Evolutionary conservation across 2,113 vertebrate genomes (phyloP).

Genomic region (Rattus norvegicus): DNA sequence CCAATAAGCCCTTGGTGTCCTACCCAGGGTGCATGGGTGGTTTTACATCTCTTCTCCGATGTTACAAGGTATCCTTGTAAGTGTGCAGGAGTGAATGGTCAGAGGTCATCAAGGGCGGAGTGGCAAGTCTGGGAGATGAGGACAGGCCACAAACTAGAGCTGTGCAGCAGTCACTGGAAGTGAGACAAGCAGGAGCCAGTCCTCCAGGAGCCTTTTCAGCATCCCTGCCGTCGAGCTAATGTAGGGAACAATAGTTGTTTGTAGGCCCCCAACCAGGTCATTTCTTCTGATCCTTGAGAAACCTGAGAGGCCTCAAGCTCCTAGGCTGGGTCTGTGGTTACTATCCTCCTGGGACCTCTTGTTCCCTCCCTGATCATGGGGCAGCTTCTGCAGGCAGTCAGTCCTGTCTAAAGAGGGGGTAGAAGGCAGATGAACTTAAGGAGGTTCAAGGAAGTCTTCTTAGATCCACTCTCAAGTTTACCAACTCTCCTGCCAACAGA

Average conservation of each 20-base stretch:
- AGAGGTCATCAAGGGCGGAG: background rate
- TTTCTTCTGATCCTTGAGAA: background rate
- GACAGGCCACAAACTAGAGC: background rate
- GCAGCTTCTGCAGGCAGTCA: background rate
- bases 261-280: background rate
- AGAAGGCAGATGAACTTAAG: background rate
- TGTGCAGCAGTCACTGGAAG: rapidly evolving
- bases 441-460: background rate
- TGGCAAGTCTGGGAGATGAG: background rate
- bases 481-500: background rate
- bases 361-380: background rate
- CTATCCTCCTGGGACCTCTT: background rate
- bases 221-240: background rate
- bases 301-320: background rate
- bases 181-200: rapidly evolving
- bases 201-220: background rate
- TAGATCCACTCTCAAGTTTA: background rate
- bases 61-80: background rate
- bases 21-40: background rate
- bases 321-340: background rate
- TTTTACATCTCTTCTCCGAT: background rate
- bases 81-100: background rate
- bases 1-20: background rate
- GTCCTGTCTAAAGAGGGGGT: background rate
- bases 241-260: background rate